Base-by-base conservation (phyloP, 2,888 invertebrate genomes). In the Drosophila kanekoi region DNA sequence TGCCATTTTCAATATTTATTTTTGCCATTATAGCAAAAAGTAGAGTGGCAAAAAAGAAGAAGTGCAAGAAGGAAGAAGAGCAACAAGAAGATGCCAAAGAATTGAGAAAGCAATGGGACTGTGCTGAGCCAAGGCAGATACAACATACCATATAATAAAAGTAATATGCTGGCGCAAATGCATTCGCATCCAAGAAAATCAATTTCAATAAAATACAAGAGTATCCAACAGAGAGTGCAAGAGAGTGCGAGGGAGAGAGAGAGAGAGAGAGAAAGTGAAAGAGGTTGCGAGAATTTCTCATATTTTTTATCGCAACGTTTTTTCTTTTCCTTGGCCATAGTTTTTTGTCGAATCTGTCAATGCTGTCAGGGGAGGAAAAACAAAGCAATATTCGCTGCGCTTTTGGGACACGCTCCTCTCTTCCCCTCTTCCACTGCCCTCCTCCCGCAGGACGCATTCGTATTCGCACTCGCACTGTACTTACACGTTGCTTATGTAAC, bases 311-410 rank as follows among this genome's bases (percentile, higher is more conserved):
- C 58, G 48, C 58, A 78, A 45, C 58, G 61, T 70, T 66, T 28
- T 72, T 64, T 62, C 60, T 61, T 63, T 67, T 54, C 40, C 68
- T 72, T 78, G 48, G 68, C 76, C 72, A 80, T 74, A 84, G 84
- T 89, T 89, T 88, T 83, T 83, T 83, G 89, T 89, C 87, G 72
- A 89, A 89, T 83, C 78, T 89, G 87, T 83, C 83, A 89, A 75
- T 84, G 72, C 68, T 75, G 87, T 72, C 89, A 87, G 74, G 87
- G 84, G 89, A 89, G 63, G 44, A 66, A 77, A 74, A 79, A 78
- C 67, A 78, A 78, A 63, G 74, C 71, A 77, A 67, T 64, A 45
- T 70, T 73, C 80, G 84, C 71, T 88, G 89, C 69, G 73, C 82
- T 82, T 86, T 88, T 86, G 83, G 73, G 87, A 68, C 58, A 54